Evolutionary conservation across 2,888 invertebrate genomes (phyloP).

Genomic region (Polydrusus tereticollis): DNA sequence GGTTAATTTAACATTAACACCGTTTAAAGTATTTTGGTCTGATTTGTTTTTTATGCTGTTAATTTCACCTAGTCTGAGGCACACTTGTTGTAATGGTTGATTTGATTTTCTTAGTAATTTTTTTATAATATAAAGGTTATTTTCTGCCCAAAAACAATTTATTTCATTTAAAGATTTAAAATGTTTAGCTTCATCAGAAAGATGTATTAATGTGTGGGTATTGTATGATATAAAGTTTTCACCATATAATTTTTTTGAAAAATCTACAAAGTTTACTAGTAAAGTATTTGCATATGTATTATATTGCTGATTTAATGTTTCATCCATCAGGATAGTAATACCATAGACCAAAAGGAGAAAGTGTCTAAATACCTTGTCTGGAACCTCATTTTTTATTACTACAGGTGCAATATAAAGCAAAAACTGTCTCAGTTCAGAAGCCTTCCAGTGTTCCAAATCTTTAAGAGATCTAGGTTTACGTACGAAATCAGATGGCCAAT

Average conservation of each 20-base stretch:
- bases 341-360: constrained; percentile 38
- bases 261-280: constrained; percentile 43
- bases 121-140: constrained; percentile 39
- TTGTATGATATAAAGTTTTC: constrained; percentile 42
- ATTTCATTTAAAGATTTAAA: constrained; percentile 43
- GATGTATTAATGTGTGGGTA: constrained; percentile 46
- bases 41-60: not conserved
- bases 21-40: not conserved
- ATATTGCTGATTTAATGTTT: constrained; percentile 33
- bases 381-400: constrained; percentile 30
- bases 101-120: constrained; percentile 44
- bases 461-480: constrained; percentile 43
- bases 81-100: constrained; percentile 44
- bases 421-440: constrained; percentile 47
- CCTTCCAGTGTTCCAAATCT: constrained; percentile 47
- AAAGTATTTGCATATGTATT: constrained; percentile 46
- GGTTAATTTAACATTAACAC: not conserved
- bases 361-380: constrained; percentile 29
- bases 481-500: constrained; percentile 44
- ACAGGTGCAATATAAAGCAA: constrained; percentile 41
- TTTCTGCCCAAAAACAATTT: constrained; percentile 48
- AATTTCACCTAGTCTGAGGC: constrained; percentile 32
- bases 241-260: constrained; percentile 39
- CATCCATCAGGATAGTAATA: constrained; percentile 31
- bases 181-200: constrained; percentile 40